Base-by-base conservation (phyloP, 1,140 invertebrate genomes). In the Sogatella furcifera region DNA sequence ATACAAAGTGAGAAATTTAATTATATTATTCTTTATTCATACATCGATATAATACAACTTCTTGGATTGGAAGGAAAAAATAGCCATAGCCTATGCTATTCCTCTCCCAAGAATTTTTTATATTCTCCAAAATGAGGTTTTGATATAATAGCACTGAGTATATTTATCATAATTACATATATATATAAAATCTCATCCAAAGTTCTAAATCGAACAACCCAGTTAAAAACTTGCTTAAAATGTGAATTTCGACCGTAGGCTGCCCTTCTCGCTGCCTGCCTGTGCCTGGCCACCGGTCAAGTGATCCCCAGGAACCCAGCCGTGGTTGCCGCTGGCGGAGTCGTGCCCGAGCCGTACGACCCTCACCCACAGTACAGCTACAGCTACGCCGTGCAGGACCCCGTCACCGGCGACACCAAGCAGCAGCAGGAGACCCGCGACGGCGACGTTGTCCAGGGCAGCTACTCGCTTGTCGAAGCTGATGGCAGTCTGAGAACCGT, bases 401-500 rank as follows among this genome's bases (percentile, higher is more conserved):
- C 71, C 11, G 60, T 74, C 55, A 81, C 74, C 64, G 77, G 80
- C 0, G 77, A 80, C 65, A 70, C 70, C 13, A 79, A 80, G 69
- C 72, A 70, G 55, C 77, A 78, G 17, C 71, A 76, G 2, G 78
- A 80, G 61, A 74, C 68, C n/a, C 62, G 78, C 11, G 73, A 75
- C 55, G 77, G 78, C 34, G 77, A 76, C 34, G 62, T 78, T 1
- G 75, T 80, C 31, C 73, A 75, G 43, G 80, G 80, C 6, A 72
- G 71, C 57, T 80, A 80, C 71, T 74, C 71, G 5, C 66, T 80
- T 11, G 63, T 78, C 52, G 76, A 78, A 55, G 64, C 76, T 6
- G 78, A 79, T 43, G 77, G 77, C 14, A 81, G 81, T 24, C 77
- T 81, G 55, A 69, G 77, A 42, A 74, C 70, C 24, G 82, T 84